Base-by-base conservation (phyloP, 2,888 invertebrate species). In the Xylocampa areola region DNA sequence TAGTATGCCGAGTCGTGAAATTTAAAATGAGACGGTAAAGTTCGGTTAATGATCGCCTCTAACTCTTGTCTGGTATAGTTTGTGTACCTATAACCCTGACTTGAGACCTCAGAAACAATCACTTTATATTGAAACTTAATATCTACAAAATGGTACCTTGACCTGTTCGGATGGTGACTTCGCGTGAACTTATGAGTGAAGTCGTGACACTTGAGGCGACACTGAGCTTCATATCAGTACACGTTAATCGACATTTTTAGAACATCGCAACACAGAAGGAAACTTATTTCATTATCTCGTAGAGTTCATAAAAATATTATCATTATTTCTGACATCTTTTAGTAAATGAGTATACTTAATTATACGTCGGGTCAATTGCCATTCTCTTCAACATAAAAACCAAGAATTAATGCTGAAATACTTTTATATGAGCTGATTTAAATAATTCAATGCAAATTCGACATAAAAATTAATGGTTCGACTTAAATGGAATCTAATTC, bases 21-120 rank as follows among this genome's bases (percentile, higher is more conserved):
- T 88, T 86, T 80, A 60, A 87, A 89, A 89, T 88, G 73, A 85
- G 73, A 77, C 77, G 77, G 80, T 85, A 73, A 73, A 72, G 74
- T 59, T 55, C 54, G 61, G 55, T 70, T 82, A 85, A 82, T 70
- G 67, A 77, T 71, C 51, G 72, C 57, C 70, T 63, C 61, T 60
- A 67, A 69, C 68, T 57, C 40, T 59, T 51, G 45, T 35, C 19
- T 57, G 44, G 14, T 23, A 23, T 39, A 39, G 29, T 61, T 67
- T 68, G 58, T 52, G 60, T 40, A n/a, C n/a, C n/a, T n/a, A 67
- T 77, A 77, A 75, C 82, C 85, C 79, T 82, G 82, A 76, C 61
- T 65, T 53, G 47, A 64, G 60, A 60, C 69, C 70, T 66, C 74
- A 61, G 65, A 68, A 79, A 82, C 83, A 85, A 72, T 82, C 82